phyloP scores from a whole-genome alignment of 2,113 vertebrate genomes.

The Mirza zaza region DNA sequence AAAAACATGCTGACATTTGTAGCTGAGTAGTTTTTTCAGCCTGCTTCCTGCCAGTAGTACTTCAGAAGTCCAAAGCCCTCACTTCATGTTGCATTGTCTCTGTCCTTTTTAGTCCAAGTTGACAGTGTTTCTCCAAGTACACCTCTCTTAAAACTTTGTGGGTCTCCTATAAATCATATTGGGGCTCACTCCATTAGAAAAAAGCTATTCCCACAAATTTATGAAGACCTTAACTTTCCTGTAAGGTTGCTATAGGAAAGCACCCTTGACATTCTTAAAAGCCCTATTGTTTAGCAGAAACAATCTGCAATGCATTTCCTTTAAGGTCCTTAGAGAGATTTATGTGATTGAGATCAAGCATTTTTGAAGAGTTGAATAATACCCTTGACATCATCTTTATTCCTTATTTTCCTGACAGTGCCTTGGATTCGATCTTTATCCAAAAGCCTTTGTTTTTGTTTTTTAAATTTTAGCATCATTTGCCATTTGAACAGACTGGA shows the following conservation, averaged over 20 bases:
- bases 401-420: background rate
- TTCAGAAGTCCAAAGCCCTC: background rate
- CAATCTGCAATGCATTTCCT: background rate
- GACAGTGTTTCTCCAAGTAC: background rate
- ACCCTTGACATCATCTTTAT: background rate
- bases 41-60: background rate
- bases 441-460: background rate
- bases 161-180: background rate
- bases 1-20: background rate
- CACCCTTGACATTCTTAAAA: background rate
- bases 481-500: background rate
- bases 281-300: background rate
- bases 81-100: background rate
- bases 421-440: background rate
- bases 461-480: conserved; percentile 8
- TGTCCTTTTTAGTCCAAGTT: background rate
- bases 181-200: background rate
- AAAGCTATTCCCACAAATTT: background rate
- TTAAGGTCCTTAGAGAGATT: background rate
- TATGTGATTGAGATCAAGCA: background rate
- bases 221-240: background rate
- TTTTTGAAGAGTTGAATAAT: background rate
- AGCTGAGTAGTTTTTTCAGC: background rate
- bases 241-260: background rate
- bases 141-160: background rate